A percentile compares a stretch with the other conserved stretches of the same genome.
Evolutionary conservation across 2,113 vertebrate species (phyloP).

Genomic region (Pterocles burchelli): DNA sequence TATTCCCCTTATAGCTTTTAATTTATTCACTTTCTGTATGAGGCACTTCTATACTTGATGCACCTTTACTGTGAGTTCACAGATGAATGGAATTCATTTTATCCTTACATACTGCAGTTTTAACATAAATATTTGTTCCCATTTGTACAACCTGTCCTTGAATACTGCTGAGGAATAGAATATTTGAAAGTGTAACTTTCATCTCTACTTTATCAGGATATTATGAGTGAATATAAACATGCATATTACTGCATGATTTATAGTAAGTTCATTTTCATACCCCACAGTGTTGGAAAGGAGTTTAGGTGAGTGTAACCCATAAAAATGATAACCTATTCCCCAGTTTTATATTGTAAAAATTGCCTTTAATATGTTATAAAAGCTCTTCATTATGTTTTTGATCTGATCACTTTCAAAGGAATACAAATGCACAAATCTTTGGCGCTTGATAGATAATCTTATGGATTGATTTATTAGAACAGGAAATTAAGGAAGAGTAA

Average conservation of each 20-base stretch:
- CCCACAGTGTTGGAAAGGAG: not conserved
- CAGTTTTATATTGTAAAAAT: not conserved
- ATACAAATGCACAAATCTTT: not conserved
- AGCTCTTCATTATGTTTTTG: not conserved
- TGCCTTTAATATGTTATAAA: not conserved
- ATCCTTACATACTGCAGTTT: not conserved
- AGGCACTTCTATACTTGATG: not conserved
- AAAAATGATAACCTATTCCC: not conserved
- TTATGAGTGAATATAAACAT: not conserved
- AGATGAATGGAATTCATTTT: constrained; percentile 23
- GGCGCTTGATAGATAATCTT: not conserved
- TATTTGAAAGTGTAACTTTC: not conserved
- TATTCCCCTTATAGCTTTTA: not conserved
- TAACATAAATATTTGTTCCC: not conserved
- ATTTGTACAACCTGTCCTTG: not conserved
- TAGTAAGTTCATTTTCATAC: not conserved
- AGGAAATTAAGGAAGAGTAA: not conserved
- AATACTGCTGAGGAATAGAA: not conserved
- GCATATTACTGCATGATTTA: not conserved
- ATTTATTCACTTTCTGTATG: not conserved
- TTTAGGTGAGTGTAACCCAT: not conserved
- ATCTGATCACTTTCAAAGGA: not conserved
- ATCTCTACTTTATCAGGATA: not conserved
- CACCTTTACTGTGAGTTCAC: not conserved
- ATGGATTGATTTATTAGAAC: not conserved